phyloP scores from a whole-genome alignment of 1,140 invertebrate species.

The Neomicropteryx cornuta region DNA sequence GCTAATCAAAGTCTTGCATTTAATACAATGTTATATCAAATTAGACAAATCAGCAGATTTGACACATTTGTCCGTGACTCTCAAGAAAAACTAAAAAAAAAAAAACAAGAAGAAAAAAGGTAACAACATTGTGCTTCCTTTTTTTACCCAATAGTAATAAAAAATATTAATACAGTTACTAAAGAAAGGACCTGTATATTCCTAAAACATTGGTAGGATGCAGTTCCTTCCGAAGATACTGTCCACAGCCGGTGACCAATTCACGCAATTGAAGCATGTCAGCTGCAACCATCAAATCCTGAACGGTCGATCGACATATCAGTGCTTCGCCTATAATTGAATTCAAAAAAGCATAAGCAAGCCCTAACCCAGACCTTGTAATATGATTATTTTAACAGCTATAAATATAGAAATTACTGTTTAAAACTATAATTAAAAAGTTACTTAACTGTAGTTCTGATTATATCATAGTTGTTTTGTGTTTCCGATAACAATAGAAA shows the following conservation, averaged over 20 bases:
- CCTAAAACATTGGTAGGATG: constrained; percentile 85
- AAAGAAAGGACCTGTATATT: constrained; percentile 74
- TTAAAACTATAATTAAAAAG: constrained; percentile 3
- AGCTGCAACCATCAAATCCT: constrained; percentile 80
- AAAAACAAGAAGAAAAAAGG: too few relatives aligned
- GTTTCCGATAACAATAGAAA: background rate
- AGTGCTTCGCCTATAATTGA: constrained; percentile 28
- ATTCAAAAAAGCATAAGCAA: background rate
- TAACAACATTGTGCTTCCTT: too few relatives aligned
- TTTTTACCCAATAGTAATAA: too few relatives aligned
- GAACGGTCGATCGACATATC: constrained; percentile 65
- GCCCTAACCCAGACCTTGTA: too few relatives aligned
- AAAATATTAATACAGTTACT: too few relatives aligned
- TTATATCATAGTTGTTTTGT: background rate
- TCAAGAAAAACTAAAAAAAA: too few relatives aligned
- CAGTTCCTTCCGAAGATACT: constrained; percentile 79
- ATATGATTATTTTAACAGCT: too few relatives aligned
- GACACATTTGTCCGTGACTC: too few relatives aligned
- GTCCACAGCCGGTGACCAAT: constrained; percentile 77
- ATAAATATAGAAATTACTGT: background rate
- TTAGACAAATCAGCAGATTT: too few relatives aligned
- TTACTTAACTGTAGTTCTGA: constrained; percentile 5
- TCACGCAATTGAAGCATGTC: constrained; percentile 87
- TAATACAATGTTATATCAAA: too few relatives aligned
- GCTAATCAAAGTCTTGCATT: too few relatives aligned